Evolutionary conservation across 2,797 vertebrate species (phyloP).

Genomic region (Spinus pinus): DNA sequence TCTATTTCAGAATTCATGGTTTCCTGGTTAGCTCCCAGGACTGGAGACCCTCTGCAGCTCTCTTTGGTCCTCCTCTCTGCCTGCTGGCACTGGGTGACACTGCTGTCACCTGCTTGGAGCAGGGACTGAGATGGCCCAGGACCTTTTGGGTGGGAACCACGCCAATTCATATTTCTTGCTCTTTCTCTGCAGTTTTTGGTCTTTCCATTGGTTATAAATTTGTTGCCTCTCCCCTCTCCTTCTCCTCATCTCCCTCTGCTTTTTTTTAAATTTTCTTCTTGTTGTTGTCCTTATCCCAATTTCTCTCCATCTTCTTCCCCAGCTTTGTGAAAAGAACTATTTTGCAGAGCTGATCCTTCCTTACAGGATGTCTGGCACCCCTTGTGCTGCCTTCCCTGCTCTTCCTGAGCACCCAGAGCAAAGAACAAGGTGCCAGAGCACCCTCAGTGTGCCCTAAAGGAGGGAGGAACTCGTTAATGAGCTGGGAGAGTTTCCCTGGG

Average conservation of each 20-base stretch:
- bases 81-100: neutral
- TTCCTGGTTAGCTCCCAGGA: neutral
- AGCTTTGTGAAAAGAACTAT: neutral
- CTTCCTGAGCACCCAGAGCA: neutral
- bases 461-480: neutral
- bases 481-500: neutral
- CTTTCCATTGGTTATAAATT: accelerated
- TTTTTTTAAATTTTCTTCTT: neutral
- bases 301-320: neutral
- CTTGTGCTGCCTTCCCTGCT: neutral
- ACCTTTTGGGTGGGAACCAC: neutral
- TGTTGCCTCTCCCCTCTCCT: neutral
- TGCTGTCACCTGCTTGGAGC: neutral
- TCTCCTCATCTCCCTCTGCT: neutral
- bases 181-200: neutral
- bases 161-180: neutral
- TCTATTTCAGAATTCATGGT: neutral
- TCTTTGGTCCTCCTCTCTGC: neutral
- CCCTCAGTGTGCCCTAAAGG: neutral
- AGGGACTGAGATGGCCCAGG: neutral
- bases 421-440: neutral
- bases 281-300: neutral
- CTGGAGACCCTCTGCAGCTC: neutral
- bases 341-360: neutral
- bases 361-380: neutral